Conservation (phyloP, 2,797 vertebrate genomes). For the Rhabdomys pumilio region DNA sequence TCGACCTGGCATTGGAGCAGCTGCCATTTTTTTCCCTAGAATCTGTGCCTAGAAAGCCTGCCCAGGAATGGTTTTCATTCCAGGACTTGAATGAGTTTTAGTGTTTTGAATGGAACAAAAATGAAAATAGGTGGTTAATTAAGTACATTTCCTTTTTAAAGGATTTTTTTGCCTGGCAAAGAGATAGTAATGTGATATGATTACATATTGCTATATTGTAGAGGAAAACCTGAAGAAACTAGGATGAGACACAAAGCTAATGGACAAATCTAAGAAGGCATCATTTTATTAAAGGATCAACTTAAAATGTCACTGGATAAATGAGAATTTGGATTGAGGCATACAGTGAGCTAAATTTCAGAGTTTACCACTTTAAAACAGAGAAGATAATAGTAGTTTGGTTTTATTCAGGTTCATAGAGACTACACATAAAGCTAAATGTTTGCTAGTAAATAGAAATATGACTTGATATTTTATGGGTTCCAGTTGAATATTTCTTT, state of each 20-base stretch:
- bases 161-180: not conserved
- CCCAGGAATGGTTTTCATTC: not conserved
- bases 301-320: not conserved
- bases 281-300: not conserved
- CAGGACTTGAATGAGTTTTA: not conserved
- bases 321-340: not conserved
- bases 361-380: not conserved
- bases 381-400: not conserved
- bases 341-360: not conserved
- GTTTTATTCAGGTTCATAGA: not conserved
- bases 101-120: not conserved
- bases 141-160: constrained; percentile 22
- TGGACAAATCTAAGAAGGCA: not conserved
- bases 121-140: constrained; percentile 18
- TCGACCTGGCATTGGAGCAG: not conserved
- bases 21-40: not conserved
- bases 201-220: not conserved
- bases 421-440: not conserved
- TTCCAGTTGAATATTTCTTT: not conserved
- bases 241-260: not conserved
- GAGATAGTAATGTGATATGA: not conserved
- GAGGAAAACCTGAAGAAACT: not conserved
- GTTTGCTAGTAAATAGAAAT: not conserved
- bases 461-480: not conserved
- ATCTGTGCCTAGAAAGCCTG: not conserved